These are phyloP conservation scores for Corythoichthys intestinalis DNA, from an alignment of 2,113 vertebrate species.

Conservation along the genomic window DNA sequence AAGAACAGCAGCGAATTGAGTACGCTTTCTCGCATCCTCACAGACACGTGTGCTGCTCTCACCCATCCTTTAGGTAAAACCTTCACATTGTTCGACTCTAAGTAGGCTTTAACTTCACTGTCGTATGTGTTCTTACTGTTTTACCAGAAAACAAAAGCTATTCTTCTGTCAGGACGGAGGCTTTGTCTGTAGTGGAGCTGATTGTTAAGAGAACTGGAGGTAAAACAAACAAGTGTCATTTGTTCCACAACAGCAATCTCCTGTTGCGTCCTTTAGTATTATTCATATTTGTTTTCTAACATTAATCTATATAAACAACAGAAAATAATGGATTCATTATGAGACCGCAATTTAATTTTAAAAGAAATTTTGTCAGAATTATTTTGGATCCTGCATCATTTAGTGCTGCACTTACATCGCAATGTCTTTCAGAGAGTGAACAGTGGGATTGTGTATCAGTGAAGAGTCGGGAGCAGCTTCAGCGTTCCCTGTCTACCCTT, in stretches of 20 bases:
- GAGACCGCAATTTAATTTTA: no score
- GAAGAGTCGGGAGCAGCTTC: slow-evolving; percentile 82
- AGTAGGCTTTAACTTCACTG: background rate
- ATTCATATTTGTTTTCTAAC: no score
- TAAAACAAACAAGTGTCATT: slow-evolving; percentile 45
- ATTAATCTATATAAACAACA: no score
- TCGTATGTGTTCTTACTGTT: slow-evolving; percentile 2
- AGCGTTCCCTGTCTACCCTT: slow-evolving; percentile 84
- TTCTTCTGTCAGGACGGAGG: slow-evolving; percentile 92
- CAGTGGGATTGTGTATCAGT: slow-evolving; percentile 85
- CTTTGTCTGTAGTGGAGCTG: slow-evolving; percentile 87
- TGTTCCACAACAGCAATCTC: background rate
- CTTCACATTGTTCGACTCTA: background rate
- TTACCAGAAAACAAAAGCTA: slow-evolving; percentile 93
- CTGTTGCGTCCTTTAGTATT: no score
- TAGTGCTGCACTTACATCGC: no score
- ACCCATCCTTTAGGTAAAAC: slow-evolving; percentile 78
- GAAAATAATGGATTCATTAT: no score
- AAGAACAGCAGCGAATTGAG: slow-evolving; percentile 75
- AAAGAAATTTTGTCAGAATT: no score
- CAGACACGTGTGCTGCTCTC: slow-evolving; percentile 85
- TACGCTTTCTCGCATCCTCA: slow-evolving; percentile 82
- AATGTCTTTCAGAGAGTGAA: slow-evolving; percentile 74
- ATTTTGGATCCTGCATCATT: no score
- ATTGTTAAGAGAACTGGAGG: slow-evolving; percentile 87